Evolutionary conservation across 2,113 vertebrate species (phyloP).

Genomic region (Protomyctophum bolini): DNA sequence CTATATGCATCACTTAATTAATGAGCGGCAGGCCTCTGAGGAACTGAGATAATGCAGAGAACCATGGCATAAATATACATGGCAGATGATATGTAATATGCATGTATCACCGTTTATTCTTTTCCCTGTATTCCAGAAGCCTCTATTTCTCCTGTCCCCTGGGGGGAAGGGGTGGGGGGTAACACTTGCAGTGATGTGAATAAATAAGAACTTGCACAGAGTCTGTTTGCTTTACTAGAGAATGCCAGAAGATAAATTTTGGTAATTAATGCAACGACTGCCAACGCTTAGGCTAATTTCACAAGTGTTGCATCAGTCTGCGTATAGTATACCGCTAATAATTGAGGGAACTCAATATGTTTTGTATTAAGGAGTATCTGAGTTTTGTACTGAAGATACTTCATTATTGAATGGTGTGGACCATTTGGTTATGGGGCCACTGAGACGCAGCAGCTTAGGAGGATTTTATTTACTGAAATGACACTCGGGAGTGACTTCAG

Average conservation of each 20-base stretch:
- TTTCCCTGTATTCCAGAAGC: not conserved
- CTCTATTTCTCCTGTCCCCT: not conserved
- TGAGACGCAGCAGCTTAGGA: not conserved
- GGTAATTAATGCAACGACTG: not conserved
- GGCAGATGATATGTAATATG: not conserved
- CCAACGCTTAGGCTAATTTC: not conserved
- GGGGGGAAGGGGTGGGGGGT: not conserved
- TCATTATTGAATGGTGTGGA: not conserved
- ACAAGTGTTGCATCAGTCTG: conserved; percentile 6
- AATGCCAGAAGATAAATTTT: not conserved
- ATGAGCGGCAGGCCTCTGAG: no score
- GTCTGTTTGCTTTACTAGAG: not conserved
- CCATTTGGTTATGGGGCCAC: not conserved
- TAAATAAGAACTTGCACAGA: not conserved
- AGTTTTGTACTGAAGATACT: not conserved
- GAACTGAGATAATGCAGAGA: not conserved
- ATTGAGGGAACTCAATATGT: not conserved
- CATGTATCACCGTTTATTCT: not conserved
- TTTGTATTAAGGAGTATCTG: not conserved
- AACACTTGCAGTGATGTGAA: not conserved
- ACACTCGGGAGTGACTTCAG: not conserved
- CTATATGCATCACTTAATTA: not conserved
- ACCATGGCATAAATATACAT: not conserved
- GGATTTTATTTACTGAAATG: conserved; percentile 1
- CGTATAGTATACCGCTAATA: not conserved